Evolutionary conservation across 1,140 invertebrate genomes (phyloP).

Genomic region (Dreissena rostriformis): DNA sequence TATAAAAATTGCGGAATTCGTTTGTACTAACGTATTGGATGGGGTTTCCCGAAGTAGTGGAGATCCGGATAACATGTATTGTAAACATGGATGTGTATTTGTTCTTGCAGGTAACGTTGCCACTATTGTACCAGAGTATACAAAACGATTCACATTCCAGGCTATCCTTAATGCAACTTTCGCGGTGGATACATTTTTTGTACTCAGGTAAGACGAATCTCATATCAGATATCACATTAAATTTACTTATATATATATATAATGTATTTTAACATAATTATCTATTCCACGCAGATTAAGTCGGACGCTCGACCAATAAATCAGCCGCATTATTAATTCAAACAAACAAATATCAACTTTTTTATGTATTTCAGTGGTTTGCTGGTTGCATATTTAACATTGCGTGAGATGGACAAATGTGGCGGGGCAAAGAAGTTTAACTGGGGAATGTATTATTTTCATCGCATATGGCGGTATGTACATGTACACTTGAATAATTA

Average conservation of each 20-base stretch:
- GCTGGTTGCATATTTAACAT: slow-evolving; percentile 82
- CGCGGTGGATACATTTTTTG: slow-evolving; percentile 95
- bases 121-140: slow-evolving; percentile 3
- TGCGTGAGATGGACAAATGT: slow-evolving; percentile 80
- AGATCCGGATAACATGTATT: neutral
- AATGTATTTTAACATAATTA: no score
- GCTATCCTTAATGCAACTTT: slow-evolving; percentile 88
- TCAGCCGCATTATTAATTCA: no score
- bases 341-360: no score
- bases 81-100: neutral
- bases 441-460: slow-evolving; percentile 52
- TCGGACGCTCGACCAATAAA: no score
- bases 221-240: no score
- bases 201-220: slow-evolving; percentile 77
- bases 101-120: slow-evolving; percentile 27
- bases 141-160: slow-evolving; percentile 63
- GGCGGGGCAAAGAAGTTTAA: slow-evolving; percentile 63
- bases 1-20: neutral
- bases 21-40: neutral
- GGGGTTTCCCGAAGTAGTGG: neutral
- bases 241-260: no score
- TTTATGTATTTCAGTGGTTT: slow-evolving; percentile 81
- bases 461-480: slow-evolving; percentile 53
- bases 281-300: no score
- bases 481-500: no score